Conservation (phyloP, 2,113 vertebrate species). For the Marmota monax region DNA sequence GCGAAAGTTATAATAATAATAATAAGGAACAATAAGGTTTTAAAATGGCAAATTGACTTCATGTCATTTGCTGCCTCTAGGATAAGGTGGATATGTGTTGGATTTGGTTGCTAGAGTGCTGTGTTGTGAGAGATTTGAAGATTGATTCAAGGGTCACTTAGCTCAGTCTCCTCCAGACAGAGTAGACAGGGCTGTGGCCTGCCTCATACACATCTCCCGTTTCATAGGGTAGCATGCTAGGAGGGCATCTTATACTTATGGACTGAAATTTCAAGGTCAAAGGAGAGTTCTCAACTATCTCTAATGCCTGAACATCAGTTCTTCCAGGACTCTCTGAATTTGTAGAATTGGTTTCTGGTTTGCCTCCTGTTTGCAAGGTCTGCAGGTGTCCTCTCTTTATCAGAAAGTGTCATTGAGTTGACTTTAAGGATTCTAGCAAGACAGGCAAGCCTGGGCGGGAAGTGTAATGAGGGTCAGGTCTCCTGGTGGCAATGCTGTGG, state of each 20-base stretch:
- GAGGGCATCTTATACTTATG: not conserved
- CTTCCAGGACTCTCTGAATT: not conserved
- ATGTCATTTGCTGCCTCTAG: not conserved
- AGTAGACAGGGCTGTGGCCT: not conserved
- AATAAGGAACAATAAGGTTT: not conserved
- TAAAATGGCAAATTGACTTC: not conserved
- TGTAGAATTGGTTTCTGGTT: not conserved
- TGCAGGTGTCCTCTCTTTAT: not conserved
- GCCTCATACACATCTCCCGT: accelerated
- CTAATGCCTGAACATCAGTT: not conserved
- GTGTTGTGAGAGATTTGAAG: not conserved
- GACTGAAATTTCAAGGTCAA: not conserved
- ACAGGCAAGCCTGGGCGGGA: not conserved
- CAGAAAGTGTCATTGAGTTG: not conserved
- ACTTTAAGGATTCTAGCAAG: not conserved
- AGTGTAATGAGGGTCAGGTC: not conserved
- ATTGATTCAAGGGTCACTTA: not conserved
- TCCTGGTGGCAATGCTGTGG: not conserved
- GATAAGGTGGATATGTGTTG: too few species aligned
- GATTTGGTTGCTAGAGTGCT: not conserved
- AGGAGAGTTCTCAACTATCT: not conserved
- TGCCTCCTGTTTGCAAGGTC: not conserved
- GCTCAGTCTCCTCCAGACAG: not conserved
- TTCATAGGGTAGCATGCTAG: too few species aligned
- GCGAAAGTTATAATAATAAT: not conserved